Percentiles rank a stretch among this genome's conserved stretches.
phyloP scores from a whole-genome alignment of 2,888 invertebrate species.

The Tenthredo amoena region DNA sequence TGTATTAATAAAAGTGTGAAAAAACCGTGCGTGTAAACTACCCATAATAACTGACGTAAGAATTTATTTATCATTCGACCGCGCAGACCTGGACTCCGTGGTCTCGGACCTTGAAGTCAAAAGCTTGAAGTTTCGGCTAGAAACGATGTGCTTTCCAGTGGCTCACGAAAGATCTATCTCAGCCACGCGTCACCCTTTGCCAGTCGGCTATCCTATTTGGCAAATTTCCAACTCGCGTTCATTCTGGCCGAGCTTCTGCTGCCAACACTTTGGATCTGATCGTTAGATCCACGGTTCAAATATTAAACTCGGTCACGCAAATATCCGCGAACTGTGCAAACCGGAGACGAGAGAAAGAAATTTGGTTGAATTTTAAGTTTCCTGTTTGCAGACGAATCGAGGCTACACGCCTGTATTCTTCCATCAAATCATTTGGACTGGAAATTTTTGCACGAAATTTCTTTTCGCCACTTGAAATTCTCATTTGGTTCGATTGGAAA shows the following conservation, averaged over 20 bases:
- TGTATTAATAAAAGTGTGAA: neutral
- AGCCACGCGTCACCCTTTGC: constrained; percentile 45
- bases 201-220: constrained; percentile 48
- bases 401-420: neutral
- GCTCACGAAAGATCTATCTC: constrained; percentile 49
- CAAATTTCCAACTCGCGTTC: constrained; percentile 43
- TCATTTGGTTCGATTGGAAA: neutral
- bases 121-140: neutral
- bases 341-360: neutral
- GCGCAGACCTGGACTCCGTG: neutral
- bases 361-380: neutral
- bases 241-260: constrained; percentile 29
- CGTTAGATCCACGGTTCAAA: constrained; percentile 32
- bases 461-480: neutral
- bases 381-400: neutral
- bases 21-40: neutral
- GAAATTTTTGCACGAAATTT: neutral
- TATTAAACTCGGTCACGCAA: constrained; percentile 47
- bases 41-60: constrained; percentile 26
- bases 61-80: constrained; percentile 25
- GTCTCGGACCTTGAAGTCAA: constrained; percentile 29
- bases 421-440: neutral
- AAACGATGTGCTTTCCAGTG: constrained; percentile 45
- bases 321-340: constrained; percentile 2
- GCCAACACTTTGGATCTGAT: constrained; percentile 45